phyloP scores from a whole-genome alignment of 64 coral and sea anemone species.

The Porites lutea region DNA sequence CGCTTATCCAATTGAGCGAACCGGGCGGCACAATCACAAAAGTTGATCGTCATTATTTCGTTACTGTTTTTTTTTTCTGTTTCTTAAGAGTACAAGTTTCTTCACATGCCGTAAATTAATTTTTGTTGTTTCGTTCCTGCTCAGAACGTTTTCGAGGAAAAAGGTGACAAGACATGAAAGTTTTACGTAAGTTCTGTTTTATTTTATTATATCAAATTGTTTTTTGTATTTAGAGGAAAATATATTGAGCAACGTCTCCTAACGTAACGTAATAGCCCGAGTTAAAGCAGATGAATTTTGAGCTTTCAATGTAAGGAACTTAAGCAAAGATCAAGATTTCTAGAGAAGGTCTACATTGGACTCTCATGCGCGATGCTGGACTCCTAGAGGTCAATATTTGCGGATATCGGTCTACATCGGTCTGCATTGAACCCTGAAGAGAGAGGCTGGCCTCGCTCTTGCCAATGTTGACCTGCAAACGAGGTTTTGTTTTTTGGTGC shows the following conservation, averaged over 20 bases:
- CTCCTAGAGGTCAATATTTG: too few species aligned
- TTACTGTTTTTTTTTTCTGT: not conserved
- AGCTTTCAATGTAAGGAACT: not conserved
- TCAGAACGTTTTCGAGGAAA: conserved; percentile 72
- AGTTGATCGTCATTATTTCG: not conserved
- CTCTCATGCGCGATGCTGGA: too few species aligned
- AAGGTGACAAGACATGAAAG: conserved; percentile 58
- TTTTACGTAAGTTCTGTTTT: conserved; percentile 65
- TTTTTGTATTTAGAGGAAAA: not conserved
- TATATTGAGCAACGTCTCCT: not conserved
- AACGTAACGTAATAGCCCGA: not conserved
- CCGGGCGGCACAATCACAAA: too few species aligned
- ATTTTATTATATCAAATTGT: not conserved
- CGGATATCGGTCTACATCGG: too few species aligned
- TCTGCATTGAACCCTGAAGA: not conserved
- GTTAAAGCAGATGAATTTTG: not conserved
- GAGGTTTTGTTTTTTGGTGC: not conserved
- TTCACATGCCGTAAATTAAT: not conserved
- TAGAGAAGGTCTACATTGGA: too few species aligned
- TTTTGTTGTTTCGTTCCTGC: conserved; percentile 49
- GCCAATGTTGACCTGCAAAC: not conserved
- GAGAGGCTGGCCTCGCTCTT: not conserved
- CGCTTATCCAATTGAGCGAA: too few species aligned
- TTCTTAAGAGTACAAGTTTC: too few species aligned
- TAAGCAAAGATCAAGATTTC: not conserved